These are phyloP conservation scores for Columba janthina DNA, from an alignment of 2,113 vertebrate species.

Conservation along the genomic window DNA sequence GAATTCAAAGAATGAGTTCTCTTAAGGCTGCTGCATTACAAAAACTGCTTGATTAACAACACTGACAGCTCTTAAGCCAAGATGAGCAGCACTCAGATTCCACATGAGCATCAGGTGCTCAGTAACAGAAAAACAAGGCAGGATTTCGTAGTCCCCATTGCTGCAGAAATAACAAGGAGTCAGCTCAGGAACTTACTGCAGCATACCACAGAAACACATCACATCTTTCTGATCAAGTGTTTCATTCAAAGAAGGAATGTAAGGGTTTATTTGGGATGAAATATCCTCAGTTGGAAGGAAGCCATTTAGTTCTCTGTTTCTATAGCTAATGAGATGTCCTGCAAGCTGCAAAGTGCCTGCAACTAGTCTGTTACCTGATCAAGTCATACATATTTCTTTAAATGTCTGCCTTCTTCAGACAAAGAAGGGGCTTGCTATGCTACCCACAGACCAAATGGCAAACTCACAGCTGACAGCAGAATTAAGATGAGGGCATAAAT, in stretches of 20 bases:
- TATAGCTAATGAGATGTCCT: neutral
- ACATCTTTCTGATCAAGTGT: neutral
- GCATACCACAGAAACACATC: neutral
- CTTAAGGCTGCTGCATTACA: neutral
- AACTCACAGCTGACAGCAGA: neutral
- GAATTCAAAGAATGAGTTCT: neutral
- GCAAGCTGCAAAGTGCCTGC: neutral
- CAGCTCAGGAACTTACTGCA: neutral
- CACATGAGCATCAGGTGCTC: neutral
- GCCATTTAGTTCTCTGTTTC: neutral
- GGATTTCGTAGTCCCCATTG: neutral
- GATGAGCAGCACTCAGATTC: neutral
- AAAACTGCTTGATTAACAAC: neutral
- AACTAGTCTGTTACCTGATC: neutral
- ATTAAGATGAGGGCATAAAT: neutral
- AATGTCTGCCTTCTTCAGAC: neutral
- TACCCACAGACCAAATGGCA: neutral
- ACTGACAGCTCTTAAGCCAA: neutral
- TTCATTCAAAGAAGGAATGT: neutral
- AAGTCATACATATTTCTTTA: neutral
- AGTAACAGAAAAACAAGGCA: neutral
- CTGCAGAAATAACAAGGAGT: neutral
- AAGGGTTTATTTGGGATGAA: neutral
- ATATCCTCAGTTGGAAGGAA: neutral
- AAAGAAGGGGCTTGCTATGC: neutral